These are phyloP conservation scores for Ecliptopera silaceata DNA, from an alignment of 2,888 invertebrate genomes.

Conservation along the genomic window DNA sequence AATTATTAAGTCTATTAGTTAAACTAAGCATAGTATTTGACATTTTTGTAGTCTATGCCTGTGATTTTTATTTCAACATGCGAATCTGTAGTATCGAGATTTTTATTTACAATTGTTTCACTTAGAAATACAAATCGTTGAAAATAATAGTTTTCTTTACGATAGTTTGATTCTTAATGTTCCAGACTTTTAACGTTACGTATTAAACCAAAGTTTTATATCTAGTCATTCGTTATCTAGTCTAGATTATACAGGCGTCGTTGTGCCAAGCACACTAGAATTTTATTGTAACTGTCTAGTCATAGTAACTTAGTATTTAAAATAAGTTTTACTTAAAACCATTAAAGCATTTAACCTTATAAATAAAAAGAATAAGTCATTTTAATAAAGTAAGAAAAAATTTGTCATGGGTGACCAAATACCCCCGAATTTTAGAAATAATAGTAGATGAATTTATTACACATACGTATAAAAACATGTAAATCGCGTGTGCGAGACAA, in stretches of 20 bases:
- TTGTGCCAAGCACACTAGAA: conserved; percentile 58
- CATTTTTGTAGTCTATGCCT: too few species aligned
- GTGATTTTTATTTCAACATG: too few species aligned
- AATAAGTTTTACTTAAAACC: background rate
- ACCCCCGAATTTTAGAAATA: conserved; percentile 68
- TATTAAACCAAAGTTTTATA: conserved; percentile 33
- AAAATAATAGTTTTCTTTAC: background rate
- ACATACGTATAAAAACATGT: conserved; percentile 36
- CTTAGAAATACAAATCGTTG: background rate
- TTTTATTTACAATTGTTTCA: too few species aligned
- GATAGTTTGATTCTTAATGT: too few species aligned
- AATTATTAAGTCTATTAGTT: too few species aligned
- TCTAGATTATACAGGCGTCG: conserved; percentile 32
- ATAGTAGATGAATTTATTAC: conserved; percentile 51
- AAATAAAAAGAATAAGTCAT: background rate
- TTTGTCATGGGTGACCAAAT: conserved; percentile 57
- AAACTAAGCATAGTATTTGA: too few species aligned
- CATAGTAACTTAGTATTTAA: conserved; percentile 38
- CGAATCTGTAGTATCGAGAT: too few species aligned
- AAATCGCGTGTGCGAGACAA: conserved; percentile 48
- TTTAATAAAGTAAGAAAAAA: conserved; percentile 4
- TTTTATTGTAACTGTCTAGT: conserved; percentile 45
- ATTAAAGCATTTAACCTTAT: background rate
- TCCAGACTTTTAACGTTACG: background rate
- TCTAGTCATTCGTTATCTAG: conserved; percentile 15